These are phyloP conservation scores for Aurelia sp. DNA, from an alignment of 30 jellyfish, hydroid and myxozoan species.

Conservation along the genomic window DNA sequence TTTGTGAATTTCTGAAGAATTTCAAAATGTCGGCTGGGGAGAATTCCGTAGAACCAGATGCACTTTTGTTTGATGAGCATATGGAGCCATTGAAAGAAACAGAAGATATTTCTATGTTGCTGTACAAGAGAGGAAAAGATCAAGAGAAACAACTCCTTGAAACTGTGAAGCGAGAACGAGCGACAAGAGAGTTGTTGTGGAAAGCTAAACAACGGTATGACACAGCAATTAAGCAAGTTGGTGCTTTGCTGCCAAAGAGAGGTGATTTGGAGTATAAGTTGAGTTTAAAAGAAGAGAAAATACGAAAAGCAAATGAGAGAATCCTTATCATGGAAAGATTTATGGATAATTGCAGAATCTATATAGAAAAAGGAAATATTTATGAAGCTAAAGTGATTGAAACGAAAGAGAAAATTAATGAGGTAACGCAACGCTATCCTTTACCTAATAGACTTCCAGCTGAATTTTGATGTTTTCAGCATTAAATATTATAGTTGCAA, in stretches of 20 bases:
- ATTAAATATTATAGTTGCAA: too few relatives aligned
- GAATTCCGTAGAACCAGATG: too few relatives aligned
- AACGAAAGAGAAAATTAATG: slow-evolving; percentile 44
- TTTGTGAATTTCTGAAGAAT: too few relatives aligned
- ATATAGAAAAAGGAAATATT: slow-evolving; percentile 59
- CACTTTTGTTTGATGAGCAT: neutral
- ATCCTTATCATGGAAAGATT: slow-evolving; percentile 52
- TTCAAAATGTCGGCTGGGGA: too few relatives aligned
- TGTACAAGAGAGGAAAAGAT: slow-evolving; percentile 58
- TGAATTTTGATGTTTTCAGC: too few relatives aligned
- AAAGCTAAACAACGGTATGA: slow-evolving; percentile 37
- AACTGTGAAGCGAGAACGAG: slow-evolving; percentile 41
- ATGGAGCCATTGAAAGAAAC: slow-evolving; percentile 64
- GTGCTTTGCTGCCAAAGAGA: slow-evolving; percentile 48
- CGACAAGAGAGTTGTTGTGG: slow-evolving; percentile 43
- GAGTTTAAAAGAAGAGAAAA: slow-evolving; percentile 35
- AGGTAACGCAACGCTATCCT: slow-evolving; percentile 1
- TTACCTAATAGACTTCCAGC: too few relatives aligned
- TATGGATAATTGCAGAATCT: slow-evolving; percentile 39
- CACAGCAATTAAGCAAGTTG: slow-evolving; percentile 23
- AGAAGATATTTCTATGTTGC: slow-evolving; percentile 53
- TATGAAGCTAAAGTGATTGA: slow-evolving; percentile 44
- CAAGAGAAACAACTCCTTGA: slow-evolving; percentile 51
- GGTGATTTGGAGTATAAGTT: slow-evolving; percentile 20
- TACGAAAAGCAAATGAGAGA: slow-evolving; percentile 25